Evolutionary conservation across 2,113 vertebrate genomes (phyloP).

Genomic region (Campylorhamphus procurvoides): DNA sequence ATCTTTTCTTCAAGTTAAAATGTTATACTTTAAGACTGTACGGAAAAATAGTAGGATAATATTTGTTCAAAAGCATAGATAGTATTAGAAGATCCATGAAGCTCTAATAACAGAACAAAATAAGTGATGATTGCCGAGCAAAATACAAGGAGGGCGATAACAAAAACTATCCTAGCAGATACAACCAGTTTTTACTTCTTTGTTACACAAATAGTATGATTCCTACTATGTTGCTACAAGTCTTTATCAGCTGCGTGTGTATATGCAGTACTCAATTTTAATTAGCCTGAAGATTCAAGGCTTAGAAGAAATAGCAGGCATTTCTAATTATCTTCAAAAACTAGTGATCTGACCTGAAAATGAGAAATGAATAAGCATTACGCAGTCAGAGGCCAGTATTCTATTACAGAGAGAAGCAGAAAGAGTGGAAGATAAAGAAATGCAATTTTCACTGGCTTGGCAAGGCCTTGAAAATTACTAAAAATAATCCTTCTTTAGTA

Average conservation of each 20-base stretch:
- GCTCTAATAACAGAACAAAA: background rate
- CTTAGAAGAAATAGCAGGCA: slow-evolving; percentile 55
- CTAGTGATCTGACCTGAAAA: slow-evolving; percentile 64
- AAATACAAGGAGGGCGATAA: background rate
- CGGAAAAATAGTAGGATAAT: background rate
- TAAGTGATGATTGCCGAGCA: background rate
- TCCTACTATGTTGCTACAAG: background rate
- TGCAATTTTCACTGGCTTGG: slow-evolving; percentile 20
- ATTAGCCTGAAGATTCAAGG: slow-evolving; percentile 68
- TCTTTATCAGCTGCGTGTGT: slow-evolving; percentile 36
- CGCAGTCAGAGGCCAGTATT: slow-evolving; percentile 57
- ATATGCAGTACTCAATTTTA: slow-evolving; percentile 60
- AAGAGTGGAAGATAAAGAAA: slow-evolving; percentile 51
- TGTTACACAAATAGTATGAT: background rate
- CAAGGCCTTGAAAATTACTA: background rate
- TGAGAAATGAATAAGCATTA: slow-evolving; percentile 61
- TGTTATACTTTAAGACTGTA: background rate
- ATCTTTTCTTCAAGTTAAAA: background rate
- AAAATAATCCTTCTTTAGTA: slow-evolving; percentile 16
- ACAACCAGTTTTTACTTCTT: background rate
- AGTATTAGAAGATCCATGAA: background rate
- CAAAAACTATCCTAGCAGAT: background rate
- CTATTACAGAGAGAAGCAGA: slow-evolving; percentile 43
- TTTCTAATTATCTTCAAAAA: slow-evolving; percentile 71
- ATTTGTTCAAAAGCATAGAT: background rate